A percentile compares a stretch with the other conserved stretches of the same genome.
Evolutionary conservation across 2,888 invertebrate genomes (phyloP).

Genomic region (Eupithecia centaureata): DNA sequence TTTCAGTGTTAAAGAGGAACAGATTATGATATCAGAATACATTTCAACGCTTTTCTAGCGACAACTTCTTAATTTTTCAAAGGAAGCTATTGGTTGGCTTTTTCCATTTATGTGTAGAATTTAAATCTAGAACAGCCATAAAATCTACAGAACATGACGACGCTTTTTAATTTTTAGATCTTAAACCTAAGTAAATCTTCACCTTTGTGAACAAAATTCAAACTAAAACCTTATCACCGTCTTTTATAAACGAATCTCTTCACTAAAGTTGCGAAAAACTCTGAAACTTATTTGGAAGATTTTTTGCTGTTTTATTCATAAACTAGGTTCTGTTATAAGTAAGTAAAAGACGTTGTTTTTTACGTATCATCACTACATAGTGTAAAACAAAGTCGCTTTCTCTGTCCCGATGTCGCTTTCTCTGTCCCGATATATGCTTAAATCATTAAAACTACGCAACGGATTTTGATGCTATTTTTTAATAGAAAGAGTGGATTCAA

Average conservation of each 20-base stretch:
- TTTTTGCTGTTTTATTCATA: not conserved
- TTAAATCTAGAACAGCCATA: not conserved
- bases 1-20: no score
- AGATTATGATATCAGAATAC: no score
- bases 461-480: no score
- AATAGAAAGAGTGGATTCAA: no score
- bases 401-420: no score
- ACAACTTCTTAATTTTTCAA: no score
- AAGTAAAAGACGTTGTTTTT: not conserved
- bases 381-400: no score
- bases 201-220: not conserved
- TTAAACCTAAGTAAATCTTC: not conserved
- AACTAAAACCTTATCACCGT: not conserved
- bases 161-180: not conserved
- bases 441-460: no score
- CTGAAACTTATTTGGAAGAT: not conserved
- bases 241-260: conserved; percentile 5
- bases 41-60: no score
- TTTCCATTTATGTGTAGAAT: not conserved
- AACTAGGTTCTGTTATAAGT: not conserved
- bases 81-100: no score
- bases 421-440: no score
- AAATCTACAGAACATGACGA: not conserved
- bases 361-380: not conserved
- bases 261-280: not conserved